Base-by-base conservation (phyloP, 1,140 invertebrate genomes). In the Listronotus bonariensis region DNA sequence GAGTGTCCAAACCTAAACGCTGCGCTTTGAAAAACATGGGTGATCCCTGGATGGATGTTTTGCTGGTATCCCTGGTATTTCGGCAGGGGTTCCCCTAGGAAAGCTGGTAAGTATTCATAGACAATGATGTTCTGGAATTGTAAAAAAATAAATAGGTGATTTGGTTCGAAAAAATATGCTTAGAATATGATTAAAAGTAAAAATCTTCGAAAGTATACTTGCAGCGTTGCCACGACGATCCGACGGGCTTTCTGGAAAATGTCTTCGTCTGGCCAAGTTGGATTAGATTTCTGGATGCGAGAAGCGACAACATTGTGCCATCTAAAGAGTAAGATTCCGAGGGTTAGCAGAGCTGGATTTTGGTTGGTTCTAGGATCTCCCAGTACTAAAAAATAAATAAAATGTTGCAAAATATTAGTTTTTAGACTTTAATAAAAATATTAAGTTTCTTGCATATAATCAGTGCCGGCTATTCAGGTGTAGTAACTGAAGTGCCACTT, bases 1-100 rank as follows among this genome's bases (percentile, higher is more conserved):
- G 97, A 97, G 74, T 99, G 97, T 0, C 97, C 96, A 76, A 97
- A 99, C 9, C 97, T 87, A 80, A 99, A 98, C 1, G 97, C 97
- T 0, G 97, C 95, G 26, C 93, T 93, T 70, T 98, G 96, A 77
- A 99, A 99, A n/a, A 95, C 92, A 72, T 99, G 96, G 9, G 92
- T 92, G 38, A 99, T 89, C 12, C 96, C 96, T 0, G 97, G 96
- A 79, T 98, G 95, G 1, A 97, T 83, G 73, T 97, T 93, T 6
- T 93, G 85, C 53, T 93, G 92, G 80, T 99, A 98, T 0, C 94
- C 91, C 0, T 79, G 72, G 72, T 96, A 96, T 0, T 82, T 68
- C 0, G 84, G 84, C 11, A 93, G 74, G 6, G 85, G 73, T 34
- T 88, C 82, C 0, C 89, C 92, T 9, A 97, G 76, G 65, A 98